Base-by-base conservation (phyloP, 2,113 vertebrate genomes). In the Rhinolophus sinicus region DNA sequence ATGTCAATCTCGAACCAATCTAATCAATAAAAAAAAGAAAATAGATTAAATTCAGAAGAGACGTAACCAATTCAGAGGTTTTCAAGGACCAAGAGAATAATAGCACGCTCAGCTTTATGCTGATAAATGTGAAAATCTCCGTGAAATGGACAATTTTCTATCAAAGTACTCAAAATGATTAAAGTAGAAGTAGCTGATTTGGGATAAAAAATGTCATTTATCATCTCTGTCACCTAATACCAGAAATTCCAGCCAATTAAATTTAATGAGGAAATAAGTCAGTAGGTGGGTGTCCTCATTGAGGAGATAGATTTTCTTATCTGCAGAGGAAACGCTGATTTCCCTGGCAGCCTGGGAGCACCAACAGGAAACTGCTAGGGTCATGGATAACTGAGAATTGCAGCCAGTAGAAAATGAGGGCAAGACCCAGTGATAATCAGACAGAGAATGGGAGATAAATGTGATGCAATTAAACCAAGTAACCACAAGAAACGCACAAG, bases 401-500 rank as follows among this genome's bases (percentile, higher is more conserved):
- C 4, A 19, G 62, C 38, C 62, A 22, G 2, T 0, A 14, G 65
- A 35, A 15, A 80, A 35, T 14, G 40, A 54, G 14, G 28, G n/a
- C 13, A 9, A 2, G 28, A 14, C 6, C 44, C 62, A 54, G 69
- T 14, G 2, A 2, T 1, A 30, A 19, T 58, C 44, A 14, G 76
- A 40, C 1, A 44, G 35, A 30, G 24, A n/a, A 47, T 0, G 0
- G 15, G 33, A 50, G 28, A 33, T 6, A 16, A 62, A 11, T 0
- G 19, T 0, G 44, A 30, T 1, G 2, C 15, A 15, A 8, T 56
- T 18, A 50, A 69, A 33, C 44, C 44, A 56, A 44, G 60, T 0
- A 2, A 24, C 0, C 21, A n/a, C 21, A 3, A 22, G 52, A 80
- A n/a, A 50, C 4, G 26, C 9, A 2, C 2, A 0, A 33, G 58